These are phyloP conservation scores for Eupsilia transversa DNA, from an alignment of 2,888 invertebrate species.

Conservation along the genomic window DNA sequence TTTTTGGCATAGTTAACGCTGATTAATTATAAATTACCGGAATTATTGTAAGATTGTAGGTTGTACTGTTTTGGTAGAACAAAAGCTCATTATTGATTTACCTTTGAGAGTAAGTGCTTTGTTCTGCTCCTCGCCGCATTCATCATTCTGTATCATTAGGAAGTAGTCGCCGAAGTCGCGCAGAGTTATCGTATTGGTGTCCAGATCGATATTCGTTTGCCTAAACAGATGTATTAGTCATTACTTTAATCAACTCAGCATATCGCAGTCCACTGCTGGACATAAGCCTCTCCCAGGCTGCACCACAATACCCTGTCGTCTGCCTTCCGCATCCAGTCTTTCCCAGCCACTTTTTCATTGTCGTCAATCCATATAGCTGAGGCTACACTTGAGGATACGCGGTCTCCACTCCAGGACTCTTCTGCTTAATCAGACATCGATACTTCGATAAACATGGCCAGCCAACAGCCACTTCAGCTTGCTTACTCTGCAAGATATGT, in stretches of 20 bases:
- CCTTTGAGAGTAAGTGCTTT: conserved; percentile 73
- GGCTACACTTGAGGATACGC: no score
- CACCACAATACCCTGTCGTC: background rate
- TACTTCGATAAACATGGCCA: background rate
- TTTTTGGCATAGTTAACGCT: no score
- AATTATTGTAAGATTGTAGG: no score
- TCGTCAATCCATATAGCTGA: no score
- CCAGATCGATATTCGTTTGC: conserved; percentile 71
- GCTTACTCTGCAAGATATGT: no score
- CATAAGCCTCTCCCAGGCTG: no score
- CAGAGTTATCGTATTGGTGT: conserved; percentile 68
- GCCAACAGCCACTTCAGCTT: no score
- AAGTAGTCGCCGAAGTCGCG: conserved; percentile 81
- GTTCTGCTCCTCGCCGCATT: conserved; percentile 77
- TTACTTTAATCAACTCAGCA: background rate
- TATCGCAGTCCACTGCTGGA: background rate
- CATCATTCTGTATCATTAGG: conserved; percentile 74
- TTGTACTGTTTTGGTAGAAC: background rate
- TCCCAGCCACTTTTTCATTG: no score
- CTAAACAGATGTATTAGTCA: conserved; percentile 59
- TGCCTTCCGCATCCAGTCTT: background rate
- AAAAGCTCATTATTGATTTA: background rate
- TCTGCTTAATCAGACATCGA: no score
- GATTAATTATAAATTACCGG: no score
- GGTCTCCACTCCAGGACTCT: no score